Base-by-base conservation (phyloP, 1,140 invertebrate genomes). In the Muscidifurax raptorellus region DNA sequence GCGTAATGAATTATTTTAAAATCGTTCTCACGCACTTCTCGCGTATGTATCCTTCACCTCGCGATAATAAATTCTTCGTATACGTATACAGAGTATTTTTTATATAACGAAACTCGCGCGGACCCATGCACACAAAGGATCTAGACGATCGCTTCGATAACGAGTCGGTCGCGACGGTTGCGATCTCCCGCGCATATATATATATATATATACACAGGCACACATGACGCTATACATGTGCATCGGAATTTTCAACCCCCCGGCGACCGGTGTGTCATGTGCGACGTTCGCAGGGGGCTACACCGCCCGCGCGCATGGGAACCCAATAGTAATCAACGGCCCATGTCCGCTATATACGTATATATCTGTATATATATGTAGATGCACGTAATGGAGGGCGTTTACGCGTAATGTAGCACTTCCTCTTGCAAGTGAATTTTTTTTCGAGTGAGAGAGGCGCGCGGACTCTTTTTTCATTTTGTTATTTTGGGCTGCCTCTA, bases 251-350 rank as follows among this genome's bases (percentile, higher is more conserved):
- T 85, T 86, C 86, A 85, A 81, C 88, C 87, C 76, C 88, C 86
- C 80, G 40, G 77, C 85, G 72, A 18, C 30, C 32, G 44, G 47
- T 59, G 52, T 72, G 85, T 86, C 85, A 82, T 84, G 79, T 86
- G 77, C 69, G 85, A 77, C 83, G 88, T 90, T 91, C 88, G 91
- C 91, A 90, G 91, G 91, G 91, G 91, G 91, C 88, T 89, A 85
- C 88, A 89, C 91, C 90, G 90, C 89, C 80, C 85, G 32, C 52
- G 25, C 66, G 67, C 88, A 90, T 92, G 91, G 91, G 91, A 92
- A 92, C 90, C 81, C 83, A 86, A 77, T 80, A 84, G 81, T 87
- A 88, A 85, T 87, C 91, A 92, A 77, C 90, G 80, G 90, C 80
- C 90, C 90, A 89, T 91, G 90, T 91, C 90, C 90, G 84, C 88